phyloP scores from a whole-genome alignment of 2,113 vertebrate species.

The Thryonomys swinderianus region DNA sequence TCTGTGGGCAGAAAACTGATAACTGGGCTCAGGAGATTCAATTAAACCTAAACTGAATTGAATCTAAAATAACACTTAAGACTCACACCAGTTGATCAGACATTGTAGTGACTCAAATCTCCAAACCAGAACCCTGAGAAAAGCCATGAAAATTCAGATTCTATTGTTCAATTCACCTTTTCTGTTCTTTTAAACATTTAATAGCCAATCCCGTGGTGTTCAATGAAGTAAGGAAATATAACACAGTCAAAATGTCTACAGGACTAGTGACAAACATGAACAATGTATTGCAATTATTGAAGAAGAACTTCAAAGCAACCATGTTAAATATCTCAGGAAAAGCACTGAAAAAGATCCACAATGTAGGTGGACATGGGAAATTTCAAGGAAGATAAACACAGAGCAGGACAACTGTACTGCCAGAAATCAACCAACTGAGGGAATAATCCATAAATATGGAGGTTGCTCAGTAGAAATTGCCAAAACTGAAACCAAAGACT shows the following conservation, averaged over 20 bases:
- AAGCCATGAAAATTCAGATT: not conserved
- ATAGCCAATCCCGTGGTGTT: not conserved
- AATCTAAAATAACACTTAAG: not conserved
- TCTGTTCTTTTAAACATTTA: not conserved
- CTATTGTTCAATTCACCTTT: not conserved
- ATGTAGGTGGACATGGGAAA: not conserved
- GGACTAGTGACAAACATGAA: not conserved
- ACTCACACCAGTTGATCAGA: accelerated
- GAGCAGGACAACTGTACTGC: too few species aligned
- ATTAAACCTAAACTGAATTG: not conserved
- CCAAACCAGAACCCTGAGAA: not conserved
- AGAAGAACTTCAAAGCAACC: not conserved
- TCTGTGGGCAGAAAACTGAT: not conserved
- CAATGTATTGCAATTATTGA: not conserved
- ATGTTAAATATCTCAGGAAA: not conserved
- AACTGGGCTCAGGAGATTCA: not conserved
- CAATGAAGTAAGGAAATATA: not conserved
- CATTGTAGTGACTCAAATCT: not conserved
- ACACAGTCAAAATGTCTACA: not conserved
- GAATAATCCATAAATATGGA: not conserved
- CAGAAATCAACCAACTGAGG: not conserved
- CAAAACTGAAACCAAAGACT: not conserved
- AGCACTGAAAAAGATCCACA: not conserved
- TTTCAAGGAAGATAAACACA: not conserved
- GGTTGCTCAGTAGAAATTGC: not conserved